These are phyloP conservation scores for Yponomeuta evonymella DNA, from an alignment of 2,888 invertebrate species.

Conservation along the genomic window DNA sequence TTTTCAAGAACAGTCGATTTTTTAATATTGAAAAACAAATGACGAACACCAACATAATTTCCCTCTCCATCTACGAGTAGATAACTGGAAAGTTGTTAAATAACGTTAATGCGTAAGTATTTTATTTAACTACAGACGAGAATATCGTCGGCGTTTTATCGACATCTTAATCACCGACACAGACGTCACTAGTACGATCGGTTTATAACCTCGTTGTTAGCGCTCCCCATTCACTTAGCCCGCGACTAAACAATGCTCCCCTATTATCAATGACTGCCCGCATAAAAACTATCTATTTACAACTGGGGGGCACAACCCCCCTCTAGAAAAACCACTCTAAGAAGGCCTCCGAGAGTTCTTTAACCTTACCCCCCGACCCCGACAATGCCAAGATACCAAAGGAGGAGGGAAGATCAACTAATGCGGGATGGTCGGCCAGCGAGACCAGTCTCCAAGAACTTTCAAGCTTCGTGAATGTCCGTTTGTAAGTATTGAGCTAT, in stretches of 20 bases:
- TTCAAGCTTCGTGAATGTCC: background rate
- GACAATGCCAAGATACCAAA: slow-evolving; percentile 6
- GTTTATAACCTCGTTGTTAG: slow-evolving; percentile 4
- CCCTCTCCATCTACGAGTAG: no score
- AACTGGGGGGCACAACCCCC: slow-evolving; percentile 22
- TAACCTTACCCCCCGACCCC: slow-evolving; percentile 11
- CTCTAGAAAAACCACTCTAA: slow-evolving; percentile 3
- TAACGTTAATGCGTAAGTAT: background rate
- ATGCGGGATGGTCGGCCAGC: background rate
- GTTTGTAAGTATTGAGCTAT: background rate
- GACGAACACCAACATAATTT: no score
- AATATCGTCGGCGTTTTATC: background rate
- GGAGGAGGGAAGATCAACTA: slow-evolving; percentile 12
- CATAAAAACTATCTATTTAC: slow-evolving; percentile 43
- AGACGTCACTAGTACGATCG: slow-evolving; percentile 1
- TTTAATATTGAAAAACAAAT: no score
- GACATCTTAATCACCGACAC: background rate
- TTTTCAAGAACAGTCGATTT: no score
- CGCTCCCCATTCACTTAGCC: slow-evolving; percentile 16
- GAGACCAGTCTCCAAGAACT: slow-evolving; percentile 6
- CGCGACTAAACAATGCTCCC: slow-evolving; percentile 33
- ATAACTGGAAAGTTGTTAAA: no score
- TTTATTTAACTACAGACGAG: background rate
- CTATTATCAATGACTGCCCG: slow-evolving; percentile 40
- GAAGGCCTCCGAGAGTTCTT: background rate